Evolutionary conservation across 1,140 invertebrate species (phyloP), one percentile per base, ranked within the genome.

Genomic region (Camponotus vicinus): DNA sequence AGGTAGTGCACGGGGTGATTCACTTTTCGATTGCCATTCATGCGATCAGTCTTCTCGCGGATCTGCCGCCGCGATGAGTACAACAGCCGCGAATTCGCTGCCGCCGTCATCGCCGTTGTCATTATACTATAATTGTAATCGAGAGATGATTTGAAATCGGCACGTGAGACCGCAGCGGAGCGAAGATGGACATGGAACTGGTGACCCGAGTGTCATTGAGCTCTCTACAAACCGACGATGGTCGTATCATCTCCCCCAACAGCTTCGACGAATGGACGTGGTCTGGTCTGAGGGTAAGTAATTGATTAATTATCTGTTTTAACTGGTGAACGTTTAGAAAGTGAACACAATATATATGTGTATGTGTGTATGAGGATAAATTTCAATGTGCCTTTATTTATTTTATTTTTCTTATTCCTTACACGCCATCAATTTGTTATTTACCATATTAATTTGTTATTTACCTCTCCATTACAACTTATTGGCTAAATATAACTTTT

Each of bases 221-320:
- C 77, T 95, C 94, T 9, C 88, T 95, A 37, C 92, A 94, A 37
- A 92, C 92, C 32, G 94, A 93, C 59, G 93, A 94, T 42, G 90
- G 86, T 7, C 88, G 94, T 15, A 93, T 94, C 18, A 91, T 94
- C 34, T 93, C 93, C 5, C 92, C 94, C 0, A 93, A 92, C 67
- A 93, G 90, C 86, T 89, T 95, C 27, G 93, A 94, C 45, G 93
- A 94, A 15, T 95, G 94, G 93, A 95, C 94, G 1, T 95, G 94
- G 94, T 91, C 92, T 9, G 93, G 91, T 73, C 85, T 95, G 13
- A 92, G 94, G 87, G 95, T 95, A 86, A 94, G 92, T 91, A 21
- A 55, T 45, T 13, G 37, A 69, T 55, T 52, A 76, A 45, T 42
- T 21, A 66, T 11, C 27, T 7, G 40, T 69, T 34, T 6, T 34